These are phyloP conservation scores for Chloropsis cyanopogon DNA, from an alignment of 2,113 vertebrate genomes.

Conservation along the genomic window DNA sequence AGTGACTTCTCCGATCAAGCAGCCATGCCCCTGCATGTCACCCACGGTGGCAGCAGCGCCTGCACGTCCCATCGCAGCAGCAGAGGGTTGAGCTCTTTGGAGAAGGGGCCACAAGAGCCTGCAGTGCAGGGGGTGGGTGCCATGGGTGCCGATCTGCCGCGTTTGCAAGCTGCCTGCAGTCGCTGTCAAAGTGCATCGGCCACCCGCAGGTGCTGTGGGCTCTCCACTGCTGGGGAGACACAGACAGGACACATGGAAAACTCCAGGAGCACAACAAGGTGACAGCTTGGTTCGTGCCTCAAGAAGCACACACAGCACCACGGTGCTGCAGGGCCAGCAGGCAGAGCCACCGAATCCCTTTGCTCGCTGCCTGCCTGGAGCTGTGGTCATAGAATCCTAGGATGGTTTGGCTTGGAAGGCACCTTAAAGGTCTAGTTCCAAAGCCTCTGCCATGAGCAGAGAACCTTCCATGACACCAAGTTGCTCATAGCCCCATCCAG, in stretches of 20 bases:
- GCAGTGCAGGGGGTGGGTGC: neutral
- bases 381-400: neutral
- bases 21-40: neutral
- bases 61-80: rapidly evolving
- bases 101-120: neutral
- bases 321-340: rapidly evolving
- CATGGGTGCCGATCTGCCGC: rapidly evolving
- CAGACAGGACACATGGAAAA: neutral
- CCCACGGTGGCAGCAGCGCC: neutral
- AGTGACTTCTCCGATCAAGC: neutral
- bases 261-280: neutral
- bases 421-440: neutral
- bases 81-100: neutral
- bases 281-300: neutral
- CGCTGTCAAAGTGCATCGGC: rapidly evolving
- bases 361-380: rapidly evolving
- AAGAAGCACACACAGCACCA: neutral
- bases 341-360: neutral
- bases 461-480: neutral
- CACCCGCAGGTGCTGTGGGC: neutral
- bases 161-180: neutral
- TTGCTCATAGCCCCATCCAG: neutral
- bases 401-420: neutral
- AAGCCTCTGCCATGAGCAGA: neutral
- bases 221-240: rapidly evolving